Evolutionary conservation across 35 echinoderm and acorn worm species (phyloP), one percentile per base, ranked within the genome.

Genomic region (Eucidaris tribuloides): DNA sequence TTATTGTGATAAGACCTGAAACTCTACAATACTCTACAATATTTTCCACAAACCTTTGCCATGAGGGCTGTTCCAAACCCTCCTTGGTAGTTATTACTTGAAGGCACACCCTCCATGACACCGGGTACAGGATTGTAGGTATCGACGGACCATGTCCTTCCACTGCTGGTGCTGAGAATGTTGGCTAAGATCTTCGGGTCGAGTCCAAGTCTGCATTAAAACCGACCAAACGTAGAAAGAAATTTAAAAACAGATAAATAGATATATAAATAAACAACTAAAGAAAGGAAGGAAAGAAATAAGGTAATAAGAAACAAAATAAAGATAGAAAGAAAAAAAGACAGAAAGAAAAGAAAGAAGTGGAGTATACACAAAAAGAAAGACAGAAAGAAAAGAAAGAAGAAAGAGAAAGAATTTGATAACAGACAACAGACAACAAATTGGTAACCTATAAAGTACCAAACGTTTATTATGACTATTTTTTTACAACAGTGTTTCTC

Each of bases 51-150:
- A 76, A 97, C 94, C 90, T 97, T 97, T 39, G 94, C 82, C 94
- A 97, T 97, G 15, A 97, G 86, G 0, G 90, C 85, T 59, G 94
- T 89, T 13, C 90, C 90, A 89, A 97, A 97, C 29, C 94, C 94
- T 54, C 94, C 94, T 79, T 97, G 52, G 45, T 97, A 97, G 56
- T 93, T 66, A 71, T 97, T 97, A 82, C 90, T 92, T 19, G 94
- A 92, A 27, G 94, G 94, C 7, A 92, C 94, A 7, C 86, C 87
- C 18, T 97, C 90, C 23, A 97, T 28, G 7, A 97, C 94, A 43
- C 94, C 94, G 60, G 94, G 94, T 2, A 97, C 94, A 68, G 94
- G 94, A 37, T 97, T 97, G 62, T 97, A 97, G 15, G 88, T 83
- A n/a, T 97, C 94, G 79, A 86, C 81, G 37, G 94, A 83, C 94